A percentile compares a stretch with the other conserved stretches of the same genome.
phyloP scores from a whole-genome alignment of 2,797 vertebrate species.

The Sebastes melanostomus region DNA sequence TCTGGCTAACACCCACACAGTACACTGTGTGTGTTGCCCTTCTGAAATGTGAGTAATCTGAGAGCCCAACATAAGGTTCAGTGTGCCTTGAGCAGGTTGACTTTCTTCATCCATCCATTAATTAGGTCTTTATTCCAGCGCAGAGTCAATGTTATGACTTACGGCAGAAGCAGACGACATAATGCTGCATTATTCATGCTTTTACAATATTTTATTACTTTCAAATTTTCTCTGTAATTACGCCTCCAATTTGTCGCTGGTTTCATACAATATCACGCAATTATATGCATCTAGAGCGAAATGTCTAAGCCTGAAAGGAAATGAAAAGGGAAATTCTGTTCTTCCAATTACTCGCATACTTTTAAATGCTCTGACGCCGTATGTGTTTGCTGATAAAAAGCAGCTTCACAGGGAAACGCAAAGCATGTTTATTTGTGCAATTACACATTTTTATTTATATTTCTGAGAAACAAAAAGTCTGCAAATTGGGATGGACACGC shows the following conservation, averaged over 20 bases:
- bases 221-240: constrained; percentile 51
- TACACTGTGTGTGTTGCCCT: constrained; percentile 12
- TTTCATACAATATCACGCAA: constrained; percentile 39
- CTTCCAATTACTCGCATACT: constrained; percentile 32
- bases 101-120: constrained; percentile 54
- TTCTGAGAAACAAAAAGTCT: constrained; percentile 8
- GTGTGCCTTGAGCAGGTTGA: constrained; percentile 33
- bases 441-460: constrained; percentile 47
- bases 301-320: constrained; percentile 38
- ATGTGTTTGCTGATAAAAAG: constrained; percentile 55
- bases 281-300: constrained; percentile 48
- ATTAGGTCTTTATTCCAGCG: constrained; percentile 46
- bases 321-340: constrained; percentile 20
- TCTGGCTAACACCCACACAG: constrained; percentile 15
- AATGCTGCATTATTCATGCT: constrained; percentile 39
- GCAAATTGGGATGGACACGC: background rate
- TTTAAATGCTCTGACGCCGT: constrained; percentile 35
- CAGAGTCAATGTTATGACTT: constrained; percentile 32
- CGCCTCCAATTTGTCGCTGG: constrained; percentile 32
- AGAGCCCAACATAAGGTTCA: constrained; percentile 46
- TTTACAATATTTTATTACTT: constrained; percentile 47
- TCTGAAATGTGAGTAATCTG: constrained; percentile 44
- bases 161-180: constrained; percentile 10
- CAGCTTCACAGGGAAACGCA: constrained; percentile 19
- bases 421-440: constrained; percentile 28